Base-by-base conservation (phyloP, 2,797 vertebrate genomes). In the Myiothlypis chrysogaster region DNA sequence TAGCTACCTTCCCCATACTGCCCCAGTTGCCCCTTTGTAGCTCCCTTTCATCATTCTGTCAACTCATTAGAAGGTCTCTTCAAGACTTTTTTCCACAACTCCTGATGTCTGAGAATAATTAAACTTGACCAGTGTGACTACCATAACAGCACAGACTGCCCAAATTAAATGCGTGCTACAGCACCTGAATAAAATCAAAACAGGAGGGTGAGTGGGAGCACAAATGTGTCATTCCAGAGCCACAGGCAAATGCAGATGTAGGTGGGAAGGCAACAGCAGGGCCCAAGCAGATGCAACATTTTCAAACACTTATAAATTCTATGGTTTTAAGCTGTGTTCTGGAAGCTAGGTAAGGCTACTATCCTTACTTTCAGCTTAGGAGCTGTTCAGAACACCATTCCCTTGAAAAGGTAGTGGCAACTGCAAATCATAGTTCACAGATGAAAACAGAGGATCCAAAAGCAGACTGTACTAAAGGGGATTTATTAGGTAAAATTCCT, bases 11-110 rank as follows among this genome's bases (percentile, higher is more conserved):
- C 43, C 82, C 41, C 35, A 27, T 37, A 63, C 43, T 71, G 75
- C 41, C 49, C 60, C 57, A 83, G 61, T 28, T 61, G 59, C 65
- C 69, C 79, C 39, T 81, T 87, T 75, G 61, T 32, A 92, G 65
- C 55, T 92, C 47, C 46, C 32, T 88, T 82, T 94, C 72, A 94
- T 93, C 56, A 35, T 66, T 90, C 63, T 70, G n/a, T 76, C 72
- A 96, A 59, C 52, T 82, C 65, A 79, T 88, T 75, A 81, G 43
- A 82, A 55, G n/a, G 12, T 23, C n/a, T 53, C 82, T 79, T 96
- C 37, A 66, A 83, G 72, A 59, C 8, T 43, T 93, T 87, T 41
- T 95, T 71, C 47, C 46, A 63, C 47, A 44, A 15, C 50, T 43
- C 24, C 79, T 90, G 63, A 73, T 70, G 37, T 52, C 70, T 66